A percentile compares a stretch with the other conserved stretches of the same genome.
phyloP scores from a whole-genome alignment of 2,888 invertebrate genomes.

The Sarcophaga subvicina region DNA sequence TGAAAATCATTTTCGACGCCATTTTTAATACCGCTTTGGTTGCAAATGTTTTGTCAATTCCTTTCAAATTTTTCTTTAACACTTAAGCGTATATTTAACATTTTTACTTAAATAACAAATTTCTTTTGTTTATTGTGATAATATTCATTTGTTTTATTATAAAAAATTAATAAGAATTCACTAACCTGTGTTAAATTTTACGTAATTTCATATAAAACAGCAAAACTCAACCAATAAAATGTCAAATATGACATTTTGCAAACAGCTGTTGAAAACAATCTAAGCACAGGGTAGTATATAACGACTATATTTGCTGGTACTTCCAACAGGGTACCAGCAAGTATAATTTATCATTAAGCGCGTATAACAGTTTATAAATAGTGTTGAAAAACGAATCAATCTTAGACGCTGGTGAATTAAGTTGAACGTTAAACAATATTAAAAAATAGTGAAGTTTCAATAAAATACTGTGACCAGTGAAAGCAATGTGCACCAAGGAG shows the following conservation, averaged over 20 bases:
- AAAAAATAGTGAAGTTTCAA: no score
- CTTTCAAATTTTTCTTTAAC: not conserved
- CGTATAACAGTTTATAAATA: no score
- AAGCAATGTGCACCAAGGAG: no score
- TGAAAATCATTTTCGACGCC: not conserved
- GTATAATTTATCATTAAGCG: no score
- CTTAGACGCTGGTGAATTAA: no score
- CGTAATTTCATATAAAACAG: slow-evolving; percentile 72
- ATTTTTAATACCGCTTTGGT: not conserved
- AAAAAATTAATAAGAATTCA: slow-evolving; percentile 34
- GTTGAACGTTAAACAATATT: no score
- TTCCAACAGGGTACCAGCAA: not conserved
- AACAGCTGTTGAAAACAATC: slow-evolving; percentile 55
- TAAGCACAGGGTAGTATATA: not conserved
- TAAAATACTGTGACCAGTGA: no score
- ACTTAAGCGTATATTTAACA: not conserved
- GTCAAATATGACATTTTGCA: slow-evolving; percentile 46
- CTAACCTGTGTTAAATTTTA: slow-evolving; percentile 70
- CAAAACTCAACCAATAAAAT: slow-evolving; percentile 19
- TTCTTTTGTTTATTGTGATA: not conserved
- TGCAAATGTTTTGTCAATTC: not conserved
- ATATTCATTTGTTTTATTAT: slow-evolving; percentile 8
- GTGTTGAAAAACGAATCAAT: no score
- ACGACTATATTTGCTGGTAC: not conserved
- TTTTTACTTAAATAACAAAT: not conserved